A percentile compares a stretch with the other conserved stretches of the same genome.
Evolutionary conservation across 2,797 vertebrate species (phyloP).

Genomic region (Acrossocheilus fasciatus): DNA sequence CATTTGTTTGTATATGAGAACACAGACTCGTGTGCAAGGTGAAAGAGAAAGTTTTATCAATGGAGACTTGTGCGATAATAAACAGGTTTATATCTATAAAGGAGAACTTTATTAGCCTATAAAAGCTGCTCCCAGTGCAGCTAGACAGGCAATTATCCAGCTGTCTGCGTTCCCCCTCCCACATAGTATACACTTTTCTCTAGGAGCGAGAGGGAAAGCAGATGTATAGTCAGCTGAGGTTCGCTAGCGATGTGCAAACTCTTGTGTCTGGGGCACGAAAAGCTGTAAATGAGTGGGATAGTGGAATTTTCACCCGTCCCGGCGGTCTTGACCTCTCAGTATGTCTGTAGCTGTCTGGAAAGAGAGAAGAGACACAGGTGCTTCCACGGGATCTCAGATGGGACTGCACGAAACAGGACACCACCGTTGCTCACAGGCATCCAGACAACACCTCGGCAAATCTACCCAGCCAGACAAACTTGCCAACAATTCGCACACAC

Average conservation of each 20-base stretch:
- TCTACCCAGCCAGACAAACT: conserved; percentile 62
- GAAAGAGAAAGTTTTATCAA: conserved; percentile 41
- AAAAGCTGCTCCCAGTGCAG: conserved; percentile 38
- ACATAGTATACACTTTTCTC: conserved; percentile 27
- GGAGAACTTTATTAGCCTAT: conserved; percentile 36
- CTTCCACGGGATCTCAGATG: conserved; percentile 33
- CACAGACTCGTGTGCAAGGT: neutral
- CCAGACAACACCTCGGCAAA: conserved; percentile 78
- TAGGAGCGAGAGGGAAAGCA: conserved; percentile 29
- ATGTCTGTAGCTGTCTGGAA: conserved; percentile 9
- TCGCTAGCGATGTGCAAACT: conserved; percentile 28
- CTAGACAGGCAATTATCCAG: conserved; percentile 42
- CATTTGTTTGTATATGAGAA: neutral
- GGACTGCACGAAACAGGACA: conserved; percentile 67
- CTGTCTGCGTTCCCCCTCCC: conserved; percentile 40
- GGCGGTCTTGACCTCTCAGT: conserved; percentile 19
- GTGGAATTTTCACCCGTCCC: conserved; percentile 18
- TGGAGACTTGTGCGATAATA: conserved; percentile 23
- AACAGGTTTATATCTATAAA: conserved; percentile 45
- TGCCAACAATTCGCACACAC: conserved; percentile 70
- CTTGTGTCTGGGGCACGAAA: conserved; percentile 27
- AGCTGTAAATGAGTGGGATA: conserved; percentile 19
- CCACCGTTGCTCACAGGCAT: conserved; percentile 72
- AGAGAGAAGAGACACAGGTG: conserved; percentile 52
- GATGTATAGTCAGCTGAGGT: conserved; percentile 42